Percentiles rank a stretch among this genome's conserved stretches.
These are phyloP conservation scores for Spodoptera picta DNA, from an alignment of 2,888 invertebrate species.

Conservation along the genomic window DNA sequence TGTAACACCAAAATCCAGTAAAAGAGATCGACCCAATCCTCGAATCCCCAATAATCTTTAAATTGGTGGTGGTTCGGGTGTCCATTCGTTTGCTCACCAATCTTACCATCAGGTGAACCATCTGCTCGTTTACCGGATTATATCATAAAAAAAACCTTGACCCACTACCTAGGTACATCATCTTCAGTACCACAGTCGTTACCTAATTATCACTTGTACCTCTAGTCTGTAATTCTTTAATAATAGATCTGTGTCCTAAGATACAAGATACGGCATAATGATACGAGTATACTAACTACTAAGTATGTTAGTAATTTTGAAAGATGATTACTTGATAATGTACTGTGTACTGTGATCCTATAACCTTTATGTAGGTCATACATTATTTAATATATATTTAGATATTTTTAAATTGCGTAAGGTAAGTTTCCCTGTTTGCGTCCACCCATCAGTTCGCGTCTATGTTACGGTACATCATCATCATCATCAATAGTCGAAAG, in stretches of 20 bases:
- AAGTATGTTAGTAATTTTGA: slow-evolving; percentile 1
- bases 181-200: background rate
- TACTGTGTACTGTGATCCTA: slow-evolving; percentile 22
- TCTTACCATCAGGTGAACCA: no score
- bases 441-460: no score
- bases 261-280: slow-evolving; percentile 43
- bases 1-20: no score
- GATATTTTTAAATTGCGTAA: background rate
- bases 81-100: no score
- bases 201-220: slow-evolving; percentile 10
- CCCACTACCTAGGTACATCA: background rate
- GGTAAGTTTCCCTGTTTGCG: no score
- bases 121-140: no score
- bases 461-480: no score
- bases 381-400: slow-evolving; percentile 5
- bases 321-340: slow-evolving; percentile 12
- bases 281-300: slow-evolving; percentile 11
- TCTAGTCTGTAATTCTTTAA: slow-evolving; percentile 25
- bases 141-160: no score
- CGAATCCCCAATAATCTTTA: no score
- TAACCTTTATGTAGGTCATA: slow-evolving; percentile 29
- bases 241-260: slow-evolving; percentile 30
- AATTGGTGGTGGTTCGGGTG: no score
- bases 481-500: no score
- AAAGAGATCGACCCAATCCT: no score